These are phyloP conservation scores for Taenioides sp. DNA, from an alignment of 2,797 vertebrate species.

Conservation along the genomic window DNA sequence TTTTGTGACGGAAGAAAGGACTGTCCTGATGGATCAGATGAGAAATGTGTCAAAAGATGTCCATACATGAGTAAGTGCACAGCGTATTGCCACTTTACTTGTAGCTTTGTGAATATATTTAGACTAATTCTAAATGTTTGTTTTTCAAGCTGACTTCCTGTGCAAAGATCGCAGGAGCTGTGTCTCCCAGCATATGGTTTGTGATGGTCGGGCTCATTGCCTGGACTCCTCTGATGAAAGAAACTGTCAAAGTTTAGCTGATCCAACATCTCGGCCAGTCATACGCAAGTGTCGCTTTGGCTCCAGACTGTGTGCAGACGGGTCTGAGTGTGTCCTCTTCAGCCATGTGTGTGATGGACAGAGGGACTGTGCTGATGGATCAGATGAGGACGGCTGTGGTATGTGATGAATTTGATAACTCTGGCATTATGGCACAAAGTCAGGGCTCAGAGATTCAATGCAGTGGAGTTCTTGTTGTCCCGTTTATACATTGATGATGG, in stretches of 20 bases:
- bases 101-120: too few species aligned
- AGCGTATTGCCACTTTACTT: background rate
- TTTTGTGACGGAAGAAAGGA: slow-evolving; percentile 83
- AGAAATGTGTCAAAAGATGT: slow-evolving; percentile 77
- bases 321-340: slow-evolving; percentile 73
- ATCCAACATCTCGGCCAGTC: background rate
- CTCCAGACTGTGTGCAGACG: slow-evolving; percentile 71
- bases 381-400: slow-evolving; percentile 54
- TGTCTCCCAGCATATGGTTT: slow-evolving; percentile 48
- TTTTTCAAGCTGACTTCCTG: background rate
- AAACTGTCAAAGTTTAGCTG: slow-evolving; percentile 27
- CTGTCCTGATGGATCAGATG: slow-evolving; percentile 84
- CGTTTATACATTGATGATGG: background rate
- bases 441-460: background rate
- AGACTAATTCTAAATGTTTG: background rate
- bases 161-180: slow-evolving; percentile 66
- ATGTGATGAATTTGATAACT: background rate
- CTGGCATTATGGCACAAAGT: background rate
- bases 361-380: slow-evolving; percentile 81
- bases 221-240: slow-evolving; percentile 68
- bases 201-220: slow-evolving; percentile 70
- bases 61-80: slow-evolving; percentile 50
- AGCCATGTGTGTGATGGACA: slow-evolving; percentile 83
- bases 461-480: background rate
- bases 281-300: slow-evolving; percentile 52